Evolutionary conservation across 2,797 vertebrate genomes (phyloP).

Genomic region (Pseudochromis fuscus): DNA sequence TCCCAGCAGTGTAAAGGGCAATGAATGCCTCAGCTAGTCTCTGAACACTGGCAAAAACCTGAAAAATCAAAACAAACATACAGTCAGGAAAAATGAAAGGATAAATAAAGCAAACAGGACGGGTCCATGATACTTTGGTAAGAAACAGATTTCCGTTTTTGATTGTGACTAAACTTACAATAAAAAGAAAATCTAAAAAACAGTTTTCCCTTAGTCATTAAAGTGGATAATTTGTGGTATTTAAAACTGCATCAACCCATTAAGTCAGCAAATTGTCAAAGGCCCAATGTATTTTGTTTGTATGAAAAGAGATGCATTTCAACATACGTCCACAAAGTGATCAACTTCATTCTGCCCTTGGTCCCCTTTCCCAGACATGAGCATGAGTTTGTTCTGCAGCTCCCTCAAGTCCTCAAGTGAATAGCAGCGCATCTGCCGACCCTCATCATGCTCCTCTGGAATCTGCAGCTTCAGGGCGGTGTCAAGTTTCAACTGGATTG

Average conservation of each 20-base stretch:
- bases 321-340: conserved; percentile 91
- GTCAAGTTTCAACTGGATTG: conserved; percentile 87
- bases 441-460: conserved; percentile 78
- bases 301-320: neutral
- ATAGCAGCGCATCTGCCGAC: conserved; percentile 77
- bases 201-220: too few relatives aligned
- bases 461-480: conserved; percentile 86
- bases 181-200: too few relatives aligned
- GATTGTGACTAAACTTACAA: too few relatives aligned
- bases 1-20: conserved; percentile 90
- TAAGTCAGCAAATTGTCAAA: too few relatives aligned
- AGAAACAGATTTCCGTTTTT: too few relatives aligned
- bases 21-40: conserved; percentile 91
- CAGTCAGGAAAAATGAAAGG: too few relatives aligned
- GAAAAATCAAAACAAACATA: conserved; percentile 46
- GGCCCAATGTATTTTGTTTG: too few relatives aligned
- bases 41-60: conserved; percentile 93
- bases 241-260: too few relatives aligned
- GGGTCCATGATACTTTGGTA: too few relatives aligned
- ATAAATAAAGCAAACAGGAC: too few relatives aligned
- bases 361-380: conserved; percentile 96
- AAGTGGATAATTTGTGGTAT: too few relatives aligned
- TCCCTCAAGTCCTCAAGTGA: conserved; percentile 92
- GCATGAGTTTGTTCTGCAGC: conserved; percentile 97
- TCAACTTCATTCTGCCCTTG: conserved; percentile 91